phyloP scores from a whole-genome alignment of 2,797 vertebrate species.

The Enteromius paludinosus region DNA sequence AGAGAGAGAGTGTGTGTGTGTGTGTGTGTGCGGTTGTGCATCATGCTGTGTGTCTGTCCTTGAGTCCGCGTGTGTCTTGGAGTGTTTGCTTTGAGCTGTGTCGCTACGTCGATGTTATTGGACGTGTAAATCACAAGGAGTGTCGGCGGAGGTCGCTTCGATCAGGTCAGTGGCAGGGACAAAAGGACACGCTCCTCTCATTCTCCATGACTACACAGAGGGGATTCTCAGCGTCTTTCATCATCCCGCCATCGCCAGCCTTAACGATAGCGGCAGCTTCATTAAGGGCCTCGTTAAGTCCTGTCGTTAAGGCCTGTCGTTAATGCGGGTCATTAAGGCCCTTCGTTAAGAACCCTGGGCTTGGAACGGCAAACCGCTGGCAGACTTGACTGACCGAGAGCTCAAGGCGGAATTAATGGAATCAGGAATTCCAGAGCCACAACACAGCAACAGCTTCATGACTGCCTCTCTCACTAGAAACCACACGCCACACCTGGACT shows the following conservation, averaged over 20 bases:
- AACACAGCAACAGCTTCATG: constrained; percentile 25
- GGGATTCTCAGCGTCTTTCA: constrained; percentile 69
- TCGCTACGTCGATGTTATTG: constrained; percentile 20
- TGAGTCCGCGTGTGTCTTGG: constrained; percentile 4
- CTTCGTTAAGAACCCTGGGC: constrained; percentile 65
- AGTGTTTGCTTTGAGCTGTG: constrained; percentile 30
- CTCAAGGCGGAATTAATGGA: constrained; percentile 43
- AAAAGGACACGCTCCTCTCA: constrained; percentile 55
- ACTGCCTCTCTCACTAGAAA: constrained; percentile 43
- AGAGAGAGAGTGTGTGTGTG: constrained; percentile 8
- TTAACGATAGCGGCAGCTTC: constrained; percentile 80
- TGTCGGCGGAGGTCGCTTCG: constrained; percentile 24
- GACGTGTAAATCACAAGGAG: constrained; percentile 37
- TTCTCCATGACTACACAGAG: constrained; percentile 38
- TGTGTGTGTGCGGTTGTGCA: constrained; percentile 18
- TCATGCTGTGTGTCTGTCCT: constrained; percentile 22
- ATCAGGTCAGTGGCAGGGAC: constrained; percentile 39
- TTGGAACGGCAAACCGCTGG: constrained; percentile 68
- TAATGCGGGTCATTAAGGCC: constrained; percentile 59
- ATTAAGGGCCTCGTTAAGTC: constrained; percentile 84
- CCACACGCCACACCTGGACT: constrained; percentile 28
- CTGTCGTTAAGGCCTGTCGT: constrained; percentile 62
- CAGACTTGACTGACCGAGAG: constrained; percentile 70
- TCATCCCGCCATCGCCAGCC: constrained; percentile 71
- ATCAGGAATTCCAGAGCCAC: constrained; percentile 31